These are phyloP conservation scores for Mirounga angustirostris DNA, from an alignment of 2,113 vertebrate species.

Conservation along the genomic window DNA sequence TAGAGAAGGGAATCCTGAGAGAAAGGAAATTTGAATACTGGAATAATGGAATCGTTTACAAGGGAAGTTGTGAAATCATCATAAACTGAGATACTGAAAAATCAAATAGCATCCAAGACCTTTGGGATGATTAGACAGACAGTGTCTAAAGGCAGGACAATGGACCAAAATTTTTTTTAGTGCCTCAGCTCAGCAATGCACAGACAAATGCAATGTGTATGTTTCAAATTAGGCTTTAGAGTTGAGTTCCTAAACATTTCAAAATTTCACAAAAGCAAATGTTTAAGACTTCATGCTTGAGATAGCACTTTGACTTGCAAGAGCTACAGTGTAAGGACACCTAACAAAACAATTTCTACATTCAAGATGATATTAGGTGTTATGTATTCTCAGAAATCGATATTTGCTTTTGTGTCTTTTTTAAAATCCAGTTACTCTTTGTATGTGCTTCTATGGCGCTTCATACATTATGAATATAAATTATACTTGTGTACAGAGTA, in stretches of 20 bases:
- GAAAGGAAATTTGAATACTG: slow-evolving; percentile 34
- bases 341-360: slow-evolving; percentile 41
- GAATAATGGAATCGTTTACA: not conserved
- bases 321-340: not conserved
- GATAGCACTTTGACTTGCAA: slow-evolving; percentile 39
- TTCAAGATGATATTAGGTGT: not conserved
- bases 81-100: not conserved
- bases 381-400: not conserved
- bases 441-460: not conserved
- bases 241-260: not conserved
- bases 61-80: slow-evolving; percentile 31
- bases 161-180: not conserved
- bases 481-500: slow-evolving; percentile 24
- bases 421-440: not conserved
- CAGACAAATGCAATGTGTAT: not conserved
- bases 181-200: not conserved
- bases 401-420: slow-evolving; percentile 24
- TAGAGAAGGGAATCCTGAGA: not conserved
- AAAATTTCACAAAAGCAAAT: not conserved
- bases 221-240: not conserved
- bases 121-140: not conserved
- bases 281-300: slow-evolving; percentile 15
- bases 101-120: not conserved
- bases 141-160: not conserved
- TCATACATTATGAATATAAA: slow-evolving; percentile 32